A percentile compares a stretch with the other conserved stretches of the same genome.
Conservation (phyloP, 1,140 invertebrate genomes). For the Drosophila ohnishii region DNA sequence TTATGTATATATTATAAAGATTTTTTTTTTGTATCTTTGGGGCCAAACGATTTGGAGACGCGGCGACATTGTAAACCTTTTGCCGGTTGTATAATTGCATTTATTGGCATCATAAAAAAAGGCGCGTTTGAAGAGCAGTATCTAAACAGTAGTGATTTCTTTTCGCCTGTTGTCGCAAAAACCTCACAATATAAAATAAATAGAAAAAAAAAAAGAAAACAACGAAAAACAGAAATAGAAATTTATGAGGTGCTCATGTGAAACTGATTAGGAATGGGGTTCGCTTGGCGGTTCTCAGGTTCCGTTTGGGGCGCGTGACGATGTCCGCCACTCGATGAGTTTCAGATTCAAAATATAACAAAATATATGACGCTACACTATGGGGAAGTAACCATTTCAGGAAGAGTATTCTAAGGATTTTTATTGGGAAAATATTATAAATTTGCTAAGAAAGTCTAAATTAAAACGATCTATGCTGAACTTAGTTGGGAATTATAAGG, state of each 20-base stretch:
- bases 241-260: conserved; percentile 78
- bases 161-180: conserved; percentile 54
- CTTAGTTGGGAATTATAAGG: background rate
- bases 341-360: conserved; percentile 32
- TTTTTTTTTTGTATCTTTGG: conserved; percentile 41
- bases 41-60: conserved; percentile 31
- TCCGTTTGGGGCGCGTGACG: conserved; percentile 52
- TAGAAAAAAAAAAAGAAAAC: conserved; percentile 11
- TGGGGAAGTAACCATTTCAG: background rate
- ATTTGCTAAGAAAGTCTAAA: background rate
- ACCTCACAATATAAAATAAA: conserved; percentile 8
- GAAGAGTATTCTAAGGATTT: background rate
- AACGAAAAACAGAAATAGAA: conserved; percentile 38
- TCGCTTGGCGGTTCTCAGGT: conserved; percentile 38
- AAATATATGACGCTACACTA: background rate
- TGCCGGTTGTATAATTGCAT: conserved; percentile 74
- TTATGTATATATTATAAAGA: background rate
- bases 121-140: conserved; percentile 71
- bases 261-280: conserved; percentile 69
- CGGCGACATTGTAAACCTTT: conserved; percentile 47
- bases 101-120: conserved; percentile 77
- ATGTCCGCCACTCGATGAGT: conserved; percentile 33
- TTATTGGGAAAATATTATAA: background rate
- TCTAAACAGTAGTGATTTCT: conserved; percentile 80
- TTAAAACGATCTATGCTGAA: background rate